Conservation (phyloP, 2,797 vertebrate species). For the Sebastiscus albofasciatus region DNA sequence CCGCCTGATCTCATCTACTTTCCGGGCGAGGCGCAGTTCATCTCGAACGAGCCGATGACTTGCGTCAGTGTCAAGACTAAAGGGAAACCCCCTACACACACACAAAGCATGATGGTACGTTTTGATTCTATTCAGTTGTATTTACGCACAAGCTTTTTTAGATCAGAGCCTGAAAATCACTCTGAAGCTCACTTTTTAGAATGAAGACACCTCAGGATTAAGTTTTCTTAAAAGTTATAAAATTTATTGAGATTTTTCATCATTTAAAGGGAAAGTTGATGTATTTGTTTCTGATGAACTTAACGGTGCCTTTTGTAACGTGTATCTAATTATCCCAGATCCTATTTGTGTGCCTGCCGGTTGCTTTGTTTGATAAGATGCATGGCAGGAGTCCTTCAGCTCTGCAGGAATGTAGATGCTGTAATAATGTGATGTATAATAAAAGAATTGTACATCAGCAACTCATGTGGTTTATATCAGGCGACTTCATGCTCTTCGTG, state of each 20-base stretch:
- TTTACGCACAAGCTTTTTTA: background rate
- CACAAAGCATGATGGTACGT: no score
- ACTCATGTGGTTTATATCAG: background rate
- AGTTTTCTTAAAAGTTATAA: background rate
- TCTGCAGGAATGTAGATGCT: slow-evolving; percentile 9
- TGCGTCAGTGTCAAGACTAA: no score
- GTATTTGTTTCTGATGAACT: background rate
- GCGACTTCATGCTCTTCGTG: no score
- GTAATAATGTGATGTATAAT: background rate
- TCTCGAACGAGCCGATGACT: no score
- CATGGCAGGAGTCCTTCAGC: background rate
- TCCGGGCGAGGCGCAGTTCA: no score
- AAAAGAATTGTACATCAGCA: background rate
- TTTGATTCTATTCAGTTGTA: no score
- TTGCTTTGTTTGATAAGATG: background rate
- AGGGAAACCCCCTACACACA: no score
- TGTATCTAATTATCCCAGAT: background rate
- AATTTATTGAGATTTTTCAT: background rate
- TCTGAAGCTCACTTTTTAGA: background rate
- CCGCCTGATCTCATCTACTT: no score
- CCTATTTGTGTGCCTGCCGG: background rate
- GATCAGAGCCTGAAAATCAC: background rate
- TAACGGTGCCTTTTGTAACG: background rate
- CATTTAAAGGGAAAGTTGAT: background rate
- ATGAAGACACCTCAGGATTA: background rate